Base-by-base conservation (phyloP, 1,140 invertebrate genomes). In the Bombyx mori region DNA sequence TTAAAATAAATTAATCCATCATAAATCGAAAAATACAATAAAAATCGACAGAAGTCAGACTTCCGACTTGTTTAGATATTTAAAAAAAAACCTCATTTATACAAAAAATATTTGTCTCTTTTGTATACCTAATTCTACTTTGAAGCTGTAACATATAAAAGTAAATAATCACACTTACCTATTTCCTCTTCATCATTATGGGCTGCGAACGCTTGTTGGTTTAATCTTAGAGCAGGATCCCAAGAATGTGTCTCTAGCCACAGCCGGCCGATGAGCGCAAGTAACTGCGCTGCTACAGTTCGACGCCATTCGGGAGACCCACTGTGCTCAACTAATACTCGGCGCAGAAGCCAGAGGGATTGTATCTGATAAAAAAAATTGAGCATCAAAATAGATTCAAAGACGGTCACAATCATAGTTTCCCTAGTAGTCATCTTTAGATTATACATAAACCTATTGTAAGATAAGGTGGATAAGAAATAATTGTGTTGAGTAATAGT, bases 211-310 rank as follows among this genome's bases (percentile, higher is more conserved):
- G 66, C 46, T 1, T 77, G 62, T 22, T 71, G 65, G 42, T 77
- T 65, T 1, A 71, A 69, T n/a, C 76, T 61, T 35, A 86, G 60
- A 8, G 80, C 76, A 0, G 80, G 79, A 54, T 86, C 83, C 12
- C 64, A 66, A 7, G 72, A 50, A 49, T 86, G 83, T 5, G 83
- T 87, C 62, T 87, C 82, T 1, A 87, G 72, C 74, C 80, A 83
- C 53, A 82, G 58, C 2, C 82, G 71, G 22, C 84, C 84, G 8
- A 77, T 73, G 48, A 87, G 60, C 6, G 84, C 82, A 7, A 80
- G 53, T 42, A 87, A 54, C 58, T 85, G 84, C 8, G 79, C 72
- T 7, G 67, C 65, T 0, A 85, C 76, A 0, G 82, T 84, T 0
- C 74, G 69, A 6, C 82, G 72, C 82, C 84, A 85, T 47, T 87